Percentiles rank a stretch among this genome's conserved stretches.
Evolutionary conservation across 2,797 vertebrate genomes (phyloP).

Genomic region (Sebastes goodei): DNA sequence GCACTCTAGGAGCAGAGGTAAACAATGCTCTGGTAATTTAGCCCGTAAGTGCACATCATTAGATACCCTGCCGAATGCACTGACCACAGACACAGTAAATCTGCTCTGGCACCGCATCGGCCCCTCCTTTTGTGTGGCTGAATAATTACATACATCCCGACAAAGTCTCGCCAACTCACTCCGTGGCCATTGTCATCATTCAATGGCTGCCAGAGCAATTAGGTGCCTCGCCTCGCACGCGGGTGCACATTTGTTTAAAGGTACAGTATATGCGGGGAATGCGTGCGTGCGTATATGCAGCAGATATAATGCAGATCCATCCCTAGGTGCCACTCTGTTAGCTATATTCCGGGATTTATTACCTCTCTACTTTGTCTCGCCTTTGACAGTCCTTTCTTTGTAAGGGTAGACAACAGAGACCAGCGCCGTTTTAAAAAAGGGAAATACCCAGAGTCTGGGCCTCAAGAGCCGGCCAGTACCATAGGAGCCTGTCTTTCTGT

Average conservation of each 20-base stretch:
- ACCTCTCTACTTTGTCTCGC: constrained; percentile 27
- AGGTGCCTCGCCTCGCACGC: constrained; percentile 35
- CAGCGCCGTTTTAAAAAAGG: constrained; percentile 19
- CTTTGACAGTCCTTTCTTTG: constrained; percentile 45
- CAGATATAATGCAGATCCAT: constrained; percentile 43
- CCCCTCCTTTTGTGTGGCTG: constrained; percentile 58
- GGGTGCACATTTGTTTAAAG: constrained; percentile 32
- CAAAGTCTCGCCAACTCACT: constrained; percentile 63
- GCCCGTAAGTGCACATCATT: constrained; percentile 73
- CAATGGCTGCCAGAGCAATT: constrained; percentile 73
- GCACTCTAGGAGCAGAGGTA: constrained; percentile 58
- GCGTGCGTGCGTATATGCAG: not conserved
- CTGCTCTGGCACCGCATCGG: constrained; percentile 59
- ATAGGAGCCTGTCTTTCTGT: constrained; percentile 24
- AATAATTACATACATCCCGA: constrained; percentile 71
- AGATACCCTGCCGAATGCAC: constrained; percentile 59
- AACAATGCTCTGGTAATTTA: constrained; percentile 72
- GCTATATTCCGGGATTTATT: constrained; percentile 40
- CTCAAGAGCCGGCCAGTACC: constrained; percentile 25
- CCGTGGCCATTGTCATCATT: constrained; percentile 65
- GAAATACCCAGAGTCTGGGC: constrained; percentile 28
- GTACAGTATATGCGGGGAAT: constrained; percentile 18
- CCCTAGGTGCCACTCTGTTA: constrained; percentile 25
- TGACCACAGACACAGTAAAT: constrained; percentile 71
- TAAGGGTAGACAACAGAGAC: constrained; percentile 30